Percentiles rank a stretch among this genome's conserved stretches.
Evolutionary conservation across 92 coral and sea anemone species (phyloP).

Genomic region (Hydrozoanthus gracilis): DNA sequence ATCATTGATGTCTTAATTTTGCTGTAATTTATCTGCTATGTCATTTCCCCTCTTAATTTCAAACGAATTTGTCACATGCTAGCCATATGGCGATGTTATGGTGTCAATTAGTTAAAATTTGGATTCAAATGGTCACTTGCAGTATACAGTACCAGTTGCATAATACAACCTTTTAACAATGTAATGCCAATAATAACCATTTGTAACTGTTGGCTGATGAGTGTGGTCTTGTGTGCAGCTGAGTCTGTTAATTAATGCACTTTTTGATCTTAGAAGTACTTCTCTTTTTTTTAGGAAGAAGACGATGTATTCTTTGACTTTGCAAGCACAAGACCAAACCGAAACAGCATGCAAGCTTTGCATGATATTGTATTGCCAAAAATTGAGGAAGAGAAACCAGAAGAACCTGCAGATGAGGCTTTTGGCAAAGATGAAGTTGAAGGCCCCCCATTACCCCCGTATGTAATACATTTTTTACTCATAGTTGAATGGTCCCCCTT

Average conservation of each 20-base stretch:
- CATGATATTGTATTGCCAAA: constrained; percentile 32
- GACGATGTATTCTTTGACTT: constrained; percentile 98
- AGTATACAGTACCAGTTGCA: neutral
- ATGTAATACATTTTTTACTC: neutral
- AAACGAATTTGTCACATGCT: constrained; percentile 6
- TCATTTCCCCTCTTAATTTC: neutral
- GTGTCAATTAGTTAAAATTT: constrained; percentile 15
- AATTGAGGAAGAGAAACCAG: constrained; percentile 60
- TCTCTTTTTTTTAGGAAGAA: constrained; percentile 49
- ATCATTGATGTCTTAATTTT: neutral
- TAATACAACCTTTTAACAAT: constrained; percentile 4
- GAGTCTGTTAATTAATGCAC: too few species aligned
- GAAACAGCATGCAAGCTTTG: constrained; percentile 42
- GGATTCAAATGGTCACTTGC: constrained; percentile 9
- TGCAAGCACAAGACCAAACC: constrained; percentile 64
- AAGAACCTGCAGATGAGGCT: constrained; percentile 46
- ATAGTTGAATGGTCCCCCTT: neutral
- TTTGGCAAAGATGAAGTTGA: constrained; percentile 68
- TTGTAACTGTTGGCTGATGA: neutral
- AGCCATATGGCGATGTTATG: neutral
- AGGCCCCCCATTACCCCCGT: constrained; percentile 70
- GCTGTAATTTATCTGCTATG: too few species aligned
- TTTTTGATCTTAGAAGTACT: neutral
- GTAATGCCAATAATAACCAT: neutral
- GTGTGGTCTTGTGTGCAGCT: neutral